Evolutionary conservation across 23 tunicate genomes (phyloP).

Genomic region (Oikopleura vanhoeffeni): DNA sequence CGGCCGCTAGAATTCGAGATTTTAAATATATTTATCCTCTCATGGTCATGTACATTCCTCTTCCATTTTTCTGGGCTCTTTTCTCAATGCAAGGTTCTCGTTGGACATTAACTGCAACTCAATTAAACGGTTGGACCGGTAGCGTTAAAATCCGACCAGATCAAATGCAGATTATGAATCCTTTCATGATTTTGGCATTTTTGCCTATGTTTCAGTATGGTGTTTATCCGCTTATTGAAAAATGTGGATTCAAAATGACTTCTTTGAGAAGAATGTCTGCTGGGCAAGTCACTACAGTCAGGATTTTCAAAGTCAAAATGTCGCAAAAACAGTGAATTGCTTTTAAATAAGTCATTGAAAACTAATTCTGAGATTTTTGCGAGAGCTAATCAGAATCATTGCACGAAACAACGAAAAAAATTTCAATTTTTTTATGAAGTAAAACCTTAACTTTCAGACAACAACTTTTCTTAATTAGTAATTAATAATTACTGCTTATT

Average conservation of each 20-base stretch:
- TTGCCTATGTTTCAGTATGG: slow-evolving; percentile 81
- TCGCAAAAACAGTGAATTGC: too few species aligned
- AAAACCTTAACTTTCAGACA: too few species aligned
- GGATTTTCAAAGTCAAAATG: too few species aligned
- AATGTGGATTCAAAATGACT: not conserved
- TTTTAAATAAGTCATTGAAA: too few species aligned
- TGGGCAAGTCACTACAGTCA: not conserved
- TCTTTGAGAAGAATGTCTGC: slow-evolving; percentile 10
- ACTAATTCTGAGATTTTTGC: too few species aligned
- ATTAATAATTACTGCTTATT: too few species aligned
- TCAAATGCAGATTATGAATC: slow-evolving; percentile 97
- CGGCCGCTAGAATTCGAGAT: not conserved
- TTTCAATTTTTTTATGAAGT: too few species aligned
- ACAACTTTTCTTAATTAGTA: too few species aligned
- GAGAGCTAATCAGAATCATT: too few species aligned
- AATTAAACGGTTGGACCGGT: slow-evolving; percentile 5
- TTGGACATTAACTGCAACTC: slow-evolving; percentile 1
- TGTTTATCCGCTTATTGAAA: slow-evolving; percentile 29
- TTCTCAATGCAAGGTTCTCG: slow-evolving; percentile 96
- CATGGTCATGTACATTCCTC: slow-evolving; percentile 58
- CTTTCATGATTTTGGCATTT: slow-evolving; percentile 61
- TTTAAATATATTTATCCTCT: slow-evolving; percentile 26
- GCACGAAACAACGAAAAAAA: too few species aligned
- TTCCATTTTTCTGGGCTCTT: slow-evolving; percentile 81
- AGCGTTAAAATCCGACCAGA: slow-evolving; percentile 40